These are phyloP conservation scores for Menidia beryllina DNA, from an alignment of 2,113 vertebrate genomes.

Conservation along the genomic window DNA sequence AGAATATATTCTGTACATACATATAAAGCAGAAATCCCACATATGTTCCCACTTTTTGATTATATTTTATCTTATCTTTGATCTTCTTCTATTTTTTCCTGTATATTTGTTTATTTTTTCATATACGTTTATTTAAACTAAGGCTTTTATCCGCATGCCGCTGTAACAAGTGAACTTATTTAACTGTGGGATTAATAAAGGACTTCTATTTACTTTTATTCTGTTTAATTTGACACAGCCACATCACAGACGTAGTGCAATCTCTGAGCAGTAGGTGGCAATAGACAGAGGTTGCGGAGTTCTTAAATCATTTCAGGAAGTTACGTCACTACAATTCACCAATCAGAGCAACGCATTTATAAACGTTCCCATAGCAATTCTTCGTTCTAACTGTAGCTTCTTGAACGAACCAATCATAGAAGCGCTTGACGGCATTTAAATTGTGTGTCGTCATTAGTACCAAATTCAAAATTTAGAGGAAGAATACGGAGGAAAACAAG, in stretches of 20 bases:
- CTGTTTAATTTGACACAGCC: neutral
- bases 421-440: slow-evolving; percentile 74
- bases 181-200: too few species aligned
- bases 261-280: slow-evolving; percentile 30
- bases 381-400: neutral
- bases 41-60: too few species aligned
- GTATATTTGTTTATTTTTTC: too few species aligned
- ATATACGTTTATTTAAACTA: too few species aligned
- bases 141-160: too few species aligned
- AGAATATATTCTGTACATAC: too few species aligned
- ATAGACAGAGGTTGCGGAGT: neutral
- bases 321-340: slow-evolving; percentile 36
- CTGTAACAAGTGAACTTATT: too few species aligned
- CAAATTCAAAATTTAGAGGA: slow-evolving; percentile 15
- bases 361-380: slow-evolving; percentile 32
- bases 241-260: neutral
- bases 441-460: slow-evolving; percentile 13
- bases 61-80: too few species aligned
- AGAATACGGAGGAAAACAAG: rapidly evolving
- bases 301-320: neutral
- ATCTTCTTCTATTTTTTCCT: too few species aligned
- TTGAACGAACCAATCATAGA: slow-evolving; percentile 77
- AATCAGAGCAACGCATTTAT: slow-evolving; percentile 56
- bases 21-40: too few species aligned
- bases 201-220: neutral